These are phyloP conservation scores for Trididemnum clinides DNA, from an alignment of 23 tunicate species.

Conservation along the genomic window DNA sequence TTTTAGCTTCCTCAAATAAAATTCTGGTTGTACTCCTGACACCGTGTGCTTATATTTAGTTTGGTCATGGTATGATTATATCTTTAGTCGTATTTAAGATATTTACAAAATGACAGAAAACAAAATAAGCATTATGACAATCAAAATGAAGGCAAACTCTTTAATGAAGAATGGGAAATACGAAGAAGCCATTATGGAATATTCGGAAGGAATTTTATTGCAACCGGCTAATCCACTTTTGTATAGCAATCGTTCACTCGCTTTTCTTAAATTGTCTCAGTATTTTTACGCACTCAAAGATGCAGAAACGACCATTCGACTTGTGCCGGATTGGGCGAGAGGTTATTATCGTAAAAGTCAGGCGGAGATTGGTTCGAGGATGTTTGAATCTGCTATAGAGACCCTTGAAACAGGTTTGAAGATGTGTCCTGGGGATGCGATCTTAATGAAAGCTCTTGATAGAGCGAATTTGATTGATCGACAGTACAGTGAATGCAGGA, in stretches of 20 bases:
- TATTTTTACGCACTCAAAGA: conserved; percentile 59
- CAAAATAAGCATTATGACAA: neutral
- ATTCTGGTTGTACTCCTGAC: too few relatives aligned
- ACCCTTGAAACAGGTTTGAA: conserved; percentile 39
- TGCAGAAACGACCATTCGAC: conserved; percentile 55
- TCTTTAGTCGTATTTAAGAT: neutral
- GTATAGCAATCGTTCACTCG: conserved; percentile 66
- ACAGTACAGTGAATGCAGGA: neutral
- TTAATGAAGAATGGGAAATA: conserved; percentile 47
- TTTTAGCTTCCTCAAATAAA: too few relatives aligned
- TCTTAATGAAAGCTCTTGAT: conserved; percentile 24
- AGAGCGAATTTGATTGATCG: neutral
- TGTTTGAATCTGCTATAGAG: conserved; percentile 12
- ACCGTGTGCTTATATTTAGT: too few relatives aligned
- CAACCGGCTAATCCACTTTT: conserved; percentile 55
- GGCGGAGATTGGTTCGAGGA: conserved; percentile 34
- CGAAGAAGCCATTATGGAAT: conserved; percentile 59
- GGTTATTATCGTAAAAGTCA: conserved; percentile 71
- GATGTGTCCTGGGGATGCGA: conserved; percentile 41
- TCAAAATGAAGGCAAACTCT: conserved; percentile 49
- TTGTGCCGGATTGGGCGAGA: conserved; percentile 60
- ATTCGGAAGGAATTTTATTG: conserved; percentile 52
- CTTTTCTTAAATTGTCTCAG: conserved; percentile 55
- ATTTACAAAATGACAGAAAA: conserved; percentile 25
- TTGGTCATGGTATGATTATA: too few relatives aligned